Conservation (phyloP, 2,888 invertebrate genomes). For the Melanostoma mellinum region DNA sequence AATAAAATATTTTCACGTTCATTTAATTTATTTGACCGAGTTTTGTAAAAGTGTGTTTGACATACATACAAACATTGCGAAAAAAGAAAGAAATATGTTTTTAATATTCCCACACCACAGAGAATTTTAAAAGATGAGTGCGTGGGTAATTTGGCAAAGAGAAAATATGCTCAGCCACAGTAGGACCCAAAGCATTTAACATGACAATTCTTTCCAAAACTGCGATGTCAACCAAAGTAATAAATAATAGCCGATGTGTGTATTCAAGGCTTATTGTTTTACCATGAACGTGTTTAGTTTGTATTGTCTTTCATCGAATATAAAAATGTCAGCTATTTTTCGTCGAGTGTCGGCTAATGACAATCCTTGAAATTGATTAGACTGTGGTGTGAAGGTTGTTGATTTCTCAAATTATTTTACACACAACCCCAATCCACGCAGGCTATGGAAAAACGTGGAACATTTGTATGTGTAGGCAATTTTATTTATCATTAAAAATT, state of each 20-base stretch:
- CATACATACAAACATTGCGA: too few species aligned
- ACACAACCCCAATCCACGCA: not conserved
- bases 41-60: too few species aligned
- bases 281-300: conserved; percentile 29
- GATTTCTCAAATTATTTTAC: conserved; percentile 15
- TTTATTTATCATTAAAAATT: not conserved
- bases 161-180: conserved; percentile 1
- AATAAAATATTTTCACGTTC: too few species aligned
- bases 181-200: conserved; percentile 35
- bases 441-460: conserved; percentile 21
- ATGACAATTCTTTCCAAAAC: conserved; percentile 28
- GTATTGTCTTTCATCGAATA: conserved; percentile 19
- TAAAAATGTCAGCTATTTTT: conserved; percentile 14
- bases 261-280: conserved; percentile 41
- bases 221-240: conserved; percentile 24
- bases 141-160: conserved; percentile 39
- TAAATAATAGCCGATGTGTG: not conserved
- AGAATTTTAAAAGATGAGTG: conserved; percentile 6
- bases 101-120: not conserved
- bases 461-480: not conserved
- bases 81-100: too few species aligned
- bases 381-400: conserved; percentile 45
- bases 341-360: conserved; percentile 30
- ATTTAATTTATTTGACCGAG: too few species aligned
- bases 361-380: conserved; percentile 46